Percentiles rank a stretch among this genome's conserved stretches.
Conservation (phyloP, 2,113 vertebrate species). For the Cryptomyrus ogoouensis region DNA sequence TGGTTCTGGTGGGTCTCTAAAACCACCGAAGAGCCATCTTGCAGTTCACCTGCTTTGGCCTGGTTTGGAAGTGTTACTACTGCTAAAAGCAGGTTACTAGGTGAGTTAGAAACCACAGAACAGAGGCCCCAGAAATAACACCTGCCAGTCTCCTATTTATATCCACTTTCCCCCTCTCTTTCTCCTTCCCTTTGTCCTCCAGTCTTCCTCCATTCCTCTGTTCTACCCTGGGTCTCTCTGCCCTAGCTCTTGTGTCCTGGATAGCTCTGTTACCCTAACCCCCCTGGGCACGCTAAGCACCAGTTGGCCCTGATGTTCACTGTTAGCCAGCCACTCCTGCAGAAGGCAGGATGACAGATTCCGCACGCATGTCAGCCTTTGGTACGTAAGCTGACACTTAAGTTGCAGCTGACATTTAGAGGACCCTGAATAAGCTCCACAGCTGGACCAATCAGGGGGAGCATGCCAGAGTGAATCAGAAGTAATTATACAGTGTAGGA, state of each 20-base stretch:
- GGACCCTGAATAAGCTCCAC: background rate
- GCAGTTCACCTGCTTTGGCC: background rate
- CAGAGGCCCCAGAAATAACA: background rate
- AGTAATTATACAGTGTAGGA: background rate
- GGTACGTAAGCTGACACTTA: background rate
- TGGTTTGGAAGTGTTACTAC: background rate
- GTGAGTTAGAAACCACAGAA: background rate
- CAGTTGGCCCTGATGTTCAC: background rate
- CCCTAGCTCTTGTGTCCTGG: background rate
- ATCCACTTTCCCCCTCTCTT: background rate
- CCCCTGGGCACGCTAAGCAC: background rate
- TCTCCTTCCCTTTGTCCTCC: background rate
- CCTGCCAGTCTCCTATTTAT: background rate
- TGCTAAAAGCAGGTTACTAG: background rate
- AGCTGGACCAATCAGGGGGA: background rate
- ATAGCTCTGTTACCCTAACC: background rate
- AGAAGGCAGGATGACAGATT: slow-evolving; percentile 4
- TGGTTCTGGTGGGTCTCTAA: background rate
- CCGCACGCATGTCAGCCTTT: background rate
- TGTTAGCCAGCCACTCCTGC: background rate
- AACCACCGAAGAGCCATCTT: background rate
- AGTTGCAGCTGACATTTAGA: background rate
- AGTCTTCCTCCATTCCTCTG: background rate
- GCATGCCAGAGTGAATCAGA: background rate
- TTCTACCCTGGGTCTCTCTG: background rate